phyloP scores from a whole-genome alignment of 2,888 invertebrate genomes.

The Trachelus stipa region DNA sequence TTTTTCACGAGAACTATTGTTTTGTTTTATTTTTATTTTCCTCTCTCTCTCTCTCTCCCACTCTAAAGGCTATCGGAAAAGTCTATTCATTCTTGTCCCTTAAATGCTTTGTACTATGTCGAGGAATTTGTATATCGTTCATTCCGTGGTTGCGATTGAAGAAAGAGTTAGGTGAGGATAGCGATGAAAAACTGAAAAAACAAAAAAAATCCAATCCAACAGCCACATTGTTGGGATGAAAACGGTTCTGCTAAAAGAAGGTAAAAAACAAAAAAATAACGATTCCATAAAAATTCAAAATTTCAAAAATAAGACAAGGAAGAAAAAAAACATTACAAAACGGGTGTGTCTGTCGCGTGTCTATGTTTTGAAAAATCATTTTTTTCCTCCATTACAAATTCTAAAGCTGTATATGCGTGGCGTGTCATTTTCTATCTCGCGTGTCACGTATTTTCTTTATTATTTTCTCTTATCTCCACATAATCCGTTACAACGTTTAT shows the following conservation, averaged over 20 bases:
- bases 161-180: no score
- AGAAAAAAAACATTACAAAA: no score
- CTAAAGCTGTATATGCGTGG: conserved; percentile 42
- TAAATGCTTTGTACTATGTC: conserved; percentile 66
- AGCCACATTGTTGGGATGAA: no score
- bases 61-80: conserved; percentile 50
- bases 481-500: conserved; percentile 7
- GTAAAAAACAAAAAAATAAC: conserved; percentile 42
- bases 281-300: conserved; percentile 32
- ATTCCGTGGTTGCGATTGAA: no score
- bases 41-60: conserved; percentile 15
- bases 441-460: conserved; percentile 13
- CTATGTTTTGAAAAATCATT: neutral
- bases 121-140: conserved; percentile 64
- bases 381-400: conserved; percentile 26
- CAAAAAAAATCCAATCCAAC: no score
- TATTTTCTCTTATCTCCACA: conserved; percentile 26
- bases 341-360: no score
- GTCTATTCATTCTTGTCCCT: conserved; percentile 30
- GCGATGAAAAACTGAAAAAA: no score
- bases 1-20: neutral
- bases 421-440: conserved; percentile 29
- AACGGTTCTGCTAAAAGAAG: conserved; percentile 36
- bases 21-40: neutral
- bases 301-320: neutral